A percentile compares a stretch with the other conserved stretches of the same genome.
Evolutionary conservation across 2,888 invertebrate species (phyloP).

Genomic region (Sphecodes monilicornis): DNA sequence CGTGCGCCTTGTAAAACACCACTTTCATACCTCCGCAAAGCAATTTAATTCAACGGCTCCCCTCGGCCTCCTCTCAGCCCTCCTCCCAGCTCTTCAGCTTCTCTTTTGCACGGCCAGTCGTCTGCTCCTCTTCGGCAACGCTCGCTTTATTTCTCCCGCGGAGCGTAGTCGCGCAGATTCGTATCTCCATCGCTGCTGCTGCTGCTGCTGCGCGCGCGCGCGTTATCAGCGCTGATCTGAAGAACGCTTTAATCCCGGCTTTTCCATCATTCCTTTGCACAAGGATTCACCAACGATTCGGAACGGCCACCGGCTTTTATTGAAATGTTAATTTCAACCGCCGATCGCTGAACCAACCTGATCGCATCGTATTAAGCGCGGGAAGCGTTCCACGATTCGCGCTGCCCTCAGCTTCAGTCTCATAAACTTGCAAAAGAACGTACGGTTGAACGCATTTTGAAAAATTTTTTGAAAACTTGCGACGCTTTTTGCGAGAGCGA

Average conservation of each 20-base stretch:
- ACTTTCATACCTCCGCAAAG: conserved; percentile 75
- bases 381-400: no score
- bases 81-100: not conserved
- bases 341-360: conserved; percentile 19
- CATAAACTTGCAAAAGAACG: not conserved
- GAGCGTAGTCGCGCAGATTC: conserved; percentile 17
- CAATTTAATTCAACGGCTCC: conserved; percentile 74
- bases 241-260: conserved; percentile 42
- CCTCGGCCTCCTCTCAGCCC: not conserved
- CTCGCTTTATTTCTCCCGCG: conserved; percentile 22
- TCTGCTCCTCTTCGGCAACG: conserved; percentile 12
- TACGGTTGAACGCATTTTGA: no score
- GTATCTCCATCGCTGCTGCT: no score
- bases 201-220: not conserved
- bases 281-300: not conserved
- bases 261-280: conserved; percentile 43
- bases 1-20: conserved; percentile 73
- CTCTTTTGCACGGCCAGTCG: not conserved
- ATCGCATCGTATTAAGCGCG: conserved; percentile 38
- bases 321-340: conserved; percentile 52
- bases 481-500: no score
- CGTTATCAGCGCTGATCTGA: conserved; percentile 49
- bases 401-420: no score
- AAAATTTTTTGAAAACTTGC: no score
- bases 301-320: conserved; percentile 23